Conservation (phyloP, 1,140 invertebrate genomes). For the Zaprionus inermis region DNA sequence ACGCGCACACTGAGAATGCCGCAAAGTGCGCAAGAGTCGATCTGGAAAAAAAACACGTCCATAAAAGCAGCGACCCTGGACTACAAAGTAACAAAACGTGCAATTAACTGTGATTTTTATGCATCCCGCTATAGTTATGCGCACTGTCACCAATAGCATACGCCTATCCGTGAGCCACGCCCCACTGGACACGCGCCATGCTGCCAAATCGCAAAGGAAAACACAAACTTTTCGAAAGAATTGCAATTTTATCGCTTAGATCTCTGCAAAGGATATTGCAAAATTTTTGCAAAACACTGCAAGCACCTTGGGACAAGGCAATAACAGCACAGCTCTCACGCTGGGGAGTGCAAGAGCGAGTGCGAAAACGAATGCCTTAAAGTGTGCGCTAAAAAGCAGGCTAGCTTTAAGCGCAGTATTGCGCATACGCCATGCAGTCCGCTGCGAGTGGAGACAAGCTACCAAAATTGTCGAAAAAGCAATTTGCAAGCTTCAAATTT, state of each 20-base stretch:
- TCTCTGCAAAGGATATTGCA: conserved; percentile 30
- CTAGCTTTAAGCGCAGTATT: conserved; percentile 42
- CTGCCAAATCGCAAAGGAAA: conserved; percentile 43
- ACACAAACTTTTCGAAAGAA: neutral
- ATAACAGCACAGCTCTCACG: conserved; percentile 1
- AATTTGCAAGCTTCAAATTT: conserved; percentile 52
- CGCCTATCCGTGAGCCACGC: conserved; percentile 18
- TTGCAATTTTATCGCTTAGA: conserved; percentile 8
- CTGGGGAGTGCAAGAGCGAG: conserved; percentile 1
- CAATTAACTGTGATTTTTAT: conserved; percentile 78
- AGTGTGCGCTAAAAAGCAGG: neutral
- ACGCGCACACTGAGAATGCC: conserved; percentile 14
- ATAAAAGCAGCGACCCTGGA: conserved; percentile 30
- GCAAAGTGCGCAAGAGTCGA: conserved; percentile 25
- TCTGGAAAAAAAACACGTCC: conserved; percentile 10
- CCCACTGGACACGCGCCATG: conserved; percentile 3
- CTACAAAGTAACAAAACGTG: conserved; percentile 71
- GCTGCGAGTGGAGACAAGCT: conserved; percentile 3
- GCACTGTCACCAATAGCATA: conserved; percentile 35
- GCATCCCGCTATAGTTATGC: conserved; percentile 65
- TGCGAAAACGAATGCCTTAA: conserved; percentile 29
- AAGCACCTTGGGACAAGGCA: conserved; percentile 46
- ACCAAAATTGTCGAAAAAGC: conserved; percentile 36
- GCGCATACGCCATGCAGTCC: conserved; percentile 53
- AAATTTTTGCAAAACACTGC: conserved; percentile 46